Percentiles rank a stretch among this genome's conserved stretches.
These are phyloP conservation scores for Clostera curtula DNA, from an alignment of 2,888 invertebrate genomes.

Conservation along the genomic window DNA sequence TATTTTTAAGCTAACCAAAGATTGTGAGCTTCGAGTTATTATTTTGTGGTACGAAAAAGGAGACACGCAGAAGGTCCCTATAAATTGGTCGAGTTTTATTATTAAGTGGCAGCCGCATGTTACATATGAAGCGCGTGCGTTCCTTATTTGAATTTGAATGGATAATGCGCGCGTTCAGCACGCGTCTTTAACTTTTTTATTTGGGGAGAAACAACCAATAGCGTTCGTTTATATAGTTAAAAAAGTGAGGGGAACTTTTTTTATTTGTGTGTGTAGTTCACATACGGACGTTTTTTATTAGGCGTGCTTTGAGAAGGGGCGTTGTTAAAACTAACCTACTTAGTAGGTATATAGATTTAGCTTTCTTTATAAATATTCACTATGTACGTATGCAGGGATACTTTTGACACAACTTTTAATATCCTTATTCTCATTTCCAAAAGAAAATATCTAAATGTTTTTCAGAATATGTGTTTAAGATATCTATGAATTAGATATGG, in stretches of 20 bases:
- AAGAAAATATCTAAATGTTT: too few relatives aligned
- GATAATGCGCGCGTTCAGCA: slow-evolving; percentile 50
- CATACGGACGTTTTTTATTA: slow-evolving; percentile 37
- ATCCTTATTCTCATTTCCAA: too few relatives aligned
- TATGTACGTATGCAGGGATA: too few relatives aligned
- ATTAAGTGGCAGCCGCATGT: slow-evolving; percentile 64
- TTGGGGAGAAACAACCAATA: slow-evolving; percentile 53
- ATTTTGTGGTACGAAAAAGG: too few relatives aligned
- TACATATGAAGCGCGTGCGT: slow-evolving; percentile 56
- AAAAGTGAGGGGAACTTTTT: slow-evolving; percentile 66
- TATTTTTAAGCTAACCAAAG: slow-evolving; percentile 56
- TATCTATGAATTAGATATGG: too few relatives aligned
- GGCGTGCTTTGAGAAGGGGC: slow-evolving; percentile 35
- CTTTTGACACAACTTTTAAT: too few relatives aligned
- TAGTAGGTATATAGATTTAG: too few relatives aligned
- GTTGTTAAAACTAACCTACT: slow-evolving; percentile 3
- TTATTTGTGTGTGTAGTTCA: slow-evolving; percentile 20
- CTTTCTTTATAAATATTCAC: too few relatives aligned
- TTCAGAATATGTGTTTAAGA: too few relatives aligned
- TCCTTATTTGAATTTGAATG: slow-evolving; percentile 62
- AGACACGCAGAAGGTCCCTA: too few relatives aligned
- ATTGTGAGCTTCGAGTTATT: too few relatives aligned
- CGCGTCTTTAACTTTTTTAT: slow-evolving; percentile 70
- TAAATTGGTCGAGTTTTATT: slow-evolving; percentile 50
- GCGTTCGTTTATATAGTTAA: slow-evolving; percentile 39